These are phyloP conservation scores for Timema podura DNA, from an alignment of 2,888 invertebrate genomes.

Conservation along the genomic window DNA sequence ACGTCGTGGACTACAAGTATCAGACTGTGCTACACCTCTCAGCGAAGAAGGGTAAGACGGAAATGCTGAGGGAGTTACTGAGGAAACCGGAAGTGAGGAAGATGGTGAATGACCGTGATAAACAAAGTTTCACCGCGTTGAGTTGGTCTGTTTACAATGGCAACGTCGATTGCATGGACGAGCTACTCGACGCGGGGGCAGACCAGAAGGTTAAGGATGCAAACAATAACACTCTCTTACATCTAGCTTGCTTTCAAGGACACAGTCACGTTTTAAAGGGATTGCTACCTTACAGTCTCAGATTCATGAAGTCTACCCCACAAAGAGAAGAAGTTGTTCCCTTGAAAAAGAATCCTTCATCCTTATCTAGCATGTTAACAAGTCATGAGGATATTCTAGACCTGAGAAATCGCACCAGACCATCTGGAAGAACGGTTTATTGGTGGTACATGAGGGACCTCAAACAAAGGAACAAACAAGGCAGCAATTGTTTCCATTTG, in stretches of 20 bases:
- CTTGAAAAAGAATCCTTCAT: neutral
- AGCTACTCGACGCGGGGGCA: neutral
- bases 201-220: slow-evolving; percentile 7
- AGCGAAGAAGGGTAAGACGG: neutral
- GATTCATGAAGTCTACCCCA: neutral
- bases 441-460: slow-evolving; percentile 15
- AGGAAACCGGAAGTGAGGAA: neutral
- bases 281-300: slow-evolving; percentile 2
- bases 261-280: neutral
- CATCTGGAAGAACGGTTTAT: neutral
- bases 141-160: neutral
- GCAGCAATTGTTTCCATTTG: neutral
- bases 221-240: neutral
- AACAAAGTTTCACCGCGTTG: neutral
- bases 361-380: neutral
- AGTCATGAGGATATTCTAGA: neutral
- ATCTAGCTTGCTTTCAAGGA: neutral
- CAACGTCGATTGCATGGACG: slow-evolving; percentile 1
- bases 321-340: neutral
- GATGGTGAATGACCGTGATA: neutral
- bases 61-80: slow-evolving; percentile 2
- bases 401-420: neutral
- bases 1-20: neutral
- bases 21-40: neutral
- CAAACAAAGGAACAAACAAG: neutral